Percentiles rank a stretch among this genome's conserved stretches.
Evolutionary conservation across 1,140 invertebrate genomes (phyloP).

Genomic region (Sinella curviseta): DNA sequence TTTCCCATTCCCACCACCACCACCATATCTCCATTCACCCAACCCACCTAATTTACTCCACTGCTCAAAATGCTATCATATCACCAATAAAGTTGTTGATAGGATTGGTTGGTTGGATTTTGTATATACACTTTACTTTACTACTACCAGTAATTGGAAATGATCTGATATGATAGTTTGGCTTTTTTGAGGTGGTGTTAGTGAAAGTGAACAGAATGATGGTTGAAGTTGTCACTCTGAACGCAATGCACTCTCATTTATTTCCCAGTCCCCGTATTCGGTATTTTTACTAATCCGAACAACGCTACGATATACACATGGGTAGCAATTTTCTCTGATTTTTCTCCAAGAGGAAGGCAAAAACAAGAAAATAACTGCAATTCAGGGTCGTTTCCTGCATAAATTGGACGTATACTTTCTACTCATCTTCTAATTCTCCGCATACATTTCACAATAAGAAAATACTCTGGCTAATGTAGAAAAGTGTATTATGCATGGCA

Average conservation of each 20-base stretch:
- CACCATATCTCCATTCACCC: too few relatives aligned
- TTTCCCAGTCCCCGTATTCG: background rate
- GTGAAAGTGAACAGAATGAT: too few relatives aligned
- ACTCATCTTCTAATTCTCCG: background rate
- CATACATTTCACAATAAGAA: background rate
- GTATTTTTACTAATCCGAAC: too few relatives aligned
- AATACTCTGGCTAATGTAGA: too few relatives aligned
- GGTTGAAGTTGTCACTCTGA: background rate
- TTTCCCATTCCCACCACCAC: conserved; percentile 5
- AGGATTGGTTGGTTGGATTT: background rate
- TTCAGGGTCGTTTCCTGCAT: background rate
- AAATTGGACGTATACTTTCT: too few relatives aligned
- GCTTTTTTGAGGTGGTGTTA: too few relatives aligned
- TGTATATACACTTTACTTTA: too few relatives aligned
- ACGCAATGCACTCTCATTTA: background rate
- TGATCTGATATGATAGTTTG: background rate
- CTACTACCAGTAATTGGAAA: too few relatives aligned
- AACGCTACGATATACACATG: too few relatives aligned
- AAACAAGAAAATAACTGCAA: too few relatives aligned
- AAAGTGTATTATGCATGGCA: background rate
- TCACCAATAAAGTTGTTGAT: background rate
- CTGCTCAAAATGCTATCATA: conserved; percentile 13
- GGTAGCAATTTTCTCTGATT: too few relatives aligned
- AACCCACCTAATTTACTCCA: conserved; percentile 18
- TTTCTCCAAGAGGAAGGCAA: too few relatives aligned